A percentile compares a stretch with the other conserved stretches of the same genome.
Evolutionary conservation across 2,113 vertebrate species (phyloP).

Genomic region (Tringa solitaria): DNA sequence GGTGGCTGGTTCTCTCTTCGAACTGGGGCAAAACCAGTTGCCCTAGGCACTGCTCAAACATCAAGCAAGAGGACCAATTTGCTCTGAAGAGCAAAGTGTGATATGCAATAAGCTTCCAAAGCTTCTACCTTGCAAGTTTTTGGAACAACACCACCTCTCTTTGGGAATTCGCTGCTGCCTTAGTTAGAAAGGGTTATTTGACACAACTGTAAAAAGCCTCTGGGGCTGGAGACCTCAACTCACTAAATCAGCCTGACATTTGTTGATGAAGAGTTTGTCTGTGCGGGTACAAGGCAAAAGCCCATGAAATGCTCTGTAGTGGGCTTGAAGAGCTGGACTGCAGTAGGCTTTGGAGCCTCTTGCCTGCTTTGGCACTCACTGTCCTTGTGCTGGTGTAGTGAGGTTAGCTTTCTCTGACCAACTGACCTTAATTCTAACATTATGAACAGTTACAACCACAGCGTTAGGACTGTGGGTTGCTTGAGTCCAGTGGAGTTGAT

Average conservation of each 20-base stretch:
- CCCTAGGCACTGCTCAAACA: background rate
- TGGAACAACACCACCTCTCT: rapidly evolving
- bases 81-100: background rate
- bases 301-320: rapidly evolving
- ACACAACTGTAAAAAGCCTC: background rate
- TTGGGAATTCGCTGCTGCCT: background rate
- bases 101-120: background rate
- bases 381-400: background rate
- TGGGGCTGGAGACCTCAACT: background rate
- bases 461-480: background rate
- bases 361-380: background rate
- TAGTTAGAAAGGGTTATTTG: background rate
- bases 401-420: background rate
- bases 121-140: background rate
- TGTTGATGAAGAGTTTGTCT: background rate
- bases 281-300: background rate
- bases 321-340: background rate
- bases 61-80: background rate
- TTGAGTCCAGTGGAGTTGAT: background rate
- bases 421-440: background rate
- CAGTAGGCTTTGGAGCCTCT: background rate
- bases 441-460: background rate
- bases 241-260: background rate
- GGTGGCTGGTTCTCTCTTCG: background rate
- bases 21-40: background rate